Evolutionary conservation across 1,140 invertebrate species (phyloP), one percentile per base, ranked within the genome.

Genomic region (Ruditapes philippinarum): DNA sequence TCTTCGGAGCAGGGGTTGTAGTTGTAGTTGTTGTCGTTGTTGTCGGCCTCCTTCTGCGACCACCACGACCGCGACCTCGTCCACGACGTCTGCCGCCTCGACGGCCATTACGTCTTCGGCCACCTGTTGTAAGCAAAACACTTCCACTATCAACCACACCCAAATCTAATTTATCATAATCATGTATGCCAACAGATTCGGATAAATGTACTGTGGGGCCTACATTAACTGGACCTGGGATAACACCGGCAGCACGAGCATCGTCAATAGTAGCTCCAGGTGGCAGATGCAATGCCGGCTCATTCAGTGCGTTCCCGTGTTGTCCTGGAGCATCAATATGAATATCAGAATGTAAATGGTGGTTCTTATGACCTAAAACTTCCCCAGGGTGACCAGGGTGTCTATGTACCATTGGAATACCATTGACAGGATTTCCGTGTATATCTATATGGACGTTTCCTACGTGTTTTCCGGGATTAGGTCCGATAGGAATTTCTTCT

Each of bases 271-370:
- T 40, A 33, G 36, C 68, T 3, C 68, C 68, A 12, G 57, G 57
- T 14, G 28, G 28, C 19, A 70, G 31, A 76, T 76, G 73, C 38
- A 76, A 33, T 14, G 38, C 73, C 38, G 33, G 36, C 68, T 22
- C 79, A 40, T 65, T 28, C 42, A 62, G 0, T 28, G 57, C 33
- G 42, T 81, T 81, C 0, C 54, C 22, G 65, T 81, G 54, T 40
- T 79, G n/a, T 17, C 76, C 76, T 33, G 76, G 76, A 49, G 57
- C 12, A 36, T 81, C 79, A n/a, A 81, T 25, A 45, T 81, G 79
- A 22, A 65, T 22, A 12, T 28, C 9, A n/a, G n/a, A n/a, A n/a
- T n/a, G n/a, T n/a, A n/a, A n/a, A n/a, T n/a, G n/a, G n/a, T n/a
- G n/a, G n/a, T n/a, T n/a, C n/a, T n/a, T n/a, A n/a, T n/a, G n/a